A percentile compares a stretch with the other conserved stretches of the same genome.
Conservation (phyloP, 2,888 invertebrate species). For the Melangyna quadrimaculata region DNA sequence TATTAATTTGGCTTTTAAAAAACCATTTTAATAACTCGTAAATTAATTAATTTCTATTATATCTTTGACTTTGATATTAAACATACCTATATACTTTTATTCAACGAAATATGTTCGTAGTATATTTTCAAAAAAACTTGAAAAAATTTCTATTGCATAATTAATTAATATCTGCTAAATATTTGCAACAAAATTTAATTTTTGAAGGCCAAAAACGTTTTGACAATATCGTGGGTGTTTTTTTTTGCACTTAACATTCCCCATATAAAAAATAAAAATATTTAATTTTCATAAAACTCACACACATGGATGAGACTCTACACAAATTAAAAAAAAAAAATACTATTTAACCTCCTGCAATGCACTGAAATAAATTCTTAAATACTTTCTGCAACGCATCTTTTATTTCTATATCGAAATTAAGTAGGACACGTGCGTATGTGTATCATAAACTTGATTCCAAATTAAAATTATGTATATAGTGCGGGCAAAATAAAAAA, state of each 20-base stretch:
- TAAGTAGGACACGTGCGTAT: conserved; percentile 11
- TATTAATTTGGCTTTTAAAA: too few species aligned
- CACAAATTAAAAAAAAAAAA: neutral
- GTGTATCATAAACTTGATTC: conserved; percentile 41
- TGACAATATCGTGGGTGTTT: conserved; percentile 14
- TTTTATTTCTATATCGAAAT: conserved; percentile 23
- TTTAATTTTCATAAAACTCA: neutral
- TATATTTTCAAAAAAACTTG: too few species aligned
- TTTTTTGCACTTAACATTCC: conserved; percentile 8
- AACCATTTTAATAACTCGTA: too few species aligned
- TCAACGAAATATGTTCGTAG: too few species aligned
- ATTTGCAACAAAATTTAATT: neutral
- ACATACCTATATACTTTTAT: too few species aligned
- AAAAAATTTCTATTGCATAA: neutral
- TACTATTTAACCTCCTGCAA: conserved; percentile 40
- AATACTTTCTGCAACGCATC: conserved; percentile 37
- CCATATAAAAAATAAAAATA: neutral
- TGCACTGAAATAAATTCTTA: conserved; percentile 38
- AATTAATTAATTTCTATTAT: too few species aligned
- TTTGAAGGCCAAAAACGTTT: neutral
- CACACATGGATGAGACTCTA: conserved; percentile 3
- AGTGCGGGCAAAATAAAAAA: neutral
- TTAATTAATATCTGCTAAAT: neutral
- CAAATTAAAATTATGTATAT: conserved; percentile 52
- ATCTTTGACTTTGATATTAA: too few species aligned